Evolutionary conservation across 2,113 vertebrate genomes (phyloP).

Genomic region (Noctilio leporinus): DNA sequence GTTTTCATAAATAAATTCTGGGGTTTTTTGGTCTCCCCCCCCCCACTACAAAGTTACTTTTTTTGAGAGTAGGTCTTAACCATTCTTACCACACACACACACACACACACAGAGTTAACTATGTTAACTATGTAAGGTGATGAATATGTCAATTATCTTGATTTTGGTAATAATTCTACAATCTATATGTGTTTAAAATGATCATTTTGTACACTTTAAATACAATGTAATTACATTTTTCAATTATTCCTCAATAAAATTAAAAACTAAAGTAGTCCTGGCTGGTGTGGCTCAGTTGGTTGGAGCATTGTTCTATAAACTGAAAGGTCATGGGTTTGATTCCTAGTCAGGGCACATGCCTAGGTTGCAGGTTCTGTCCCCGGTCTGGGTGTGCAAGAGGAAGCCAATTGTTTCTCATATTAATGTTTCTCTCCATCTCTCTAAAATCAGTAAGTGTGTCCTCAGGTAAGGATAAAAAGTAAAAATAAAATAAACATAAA

Average conservation of each 20-base stretch:
- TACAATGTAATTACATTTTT: not conserved
- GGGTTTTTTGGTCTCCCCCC: too few relatives aligned
- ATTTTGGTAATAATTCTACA: not conserved
- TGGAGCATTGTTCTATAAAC: too few relatives aligned
- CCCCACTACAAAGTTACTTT: too few relatives aligned
- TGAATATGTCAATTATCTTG: not conserved
- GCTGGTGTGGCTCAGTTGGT: too few relatives aligned
- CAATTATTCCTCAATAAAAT: not conserved
- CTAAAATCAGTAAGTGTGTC: too few relatives aligned
- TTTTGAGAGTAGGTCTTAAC: not conserved
- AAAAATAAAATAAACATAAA: not conserved
- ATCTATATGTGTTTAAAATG: not conserved
- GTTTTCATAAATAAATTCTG: too few relatives aligned
- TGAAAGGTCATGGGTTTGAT: too few relatives aligned
- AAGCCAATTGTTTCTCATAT: too few relatives aligned
- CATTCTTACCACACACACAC: not conserved
- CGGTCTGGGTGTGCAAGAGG: too few relatives aligned
- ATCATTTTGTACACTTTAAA: not conserved
- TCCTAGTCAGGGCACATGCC: too few relatives aligned
- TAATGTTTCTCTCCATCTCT: too few relatives aligned
- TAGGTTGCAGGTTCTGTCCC: too few relatives aligned
- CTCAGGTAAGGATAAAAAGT: not conserved
- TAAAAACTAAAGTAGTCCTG: not conserved
- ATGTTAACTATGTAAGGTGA: not conserved
- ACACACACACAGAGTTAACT: not conserved